These are phyloP conservation scores for Danionella cerebrum DNA, from an alignment of 2,113 vertebrate species.

Conservation along the genomic window DNA sequence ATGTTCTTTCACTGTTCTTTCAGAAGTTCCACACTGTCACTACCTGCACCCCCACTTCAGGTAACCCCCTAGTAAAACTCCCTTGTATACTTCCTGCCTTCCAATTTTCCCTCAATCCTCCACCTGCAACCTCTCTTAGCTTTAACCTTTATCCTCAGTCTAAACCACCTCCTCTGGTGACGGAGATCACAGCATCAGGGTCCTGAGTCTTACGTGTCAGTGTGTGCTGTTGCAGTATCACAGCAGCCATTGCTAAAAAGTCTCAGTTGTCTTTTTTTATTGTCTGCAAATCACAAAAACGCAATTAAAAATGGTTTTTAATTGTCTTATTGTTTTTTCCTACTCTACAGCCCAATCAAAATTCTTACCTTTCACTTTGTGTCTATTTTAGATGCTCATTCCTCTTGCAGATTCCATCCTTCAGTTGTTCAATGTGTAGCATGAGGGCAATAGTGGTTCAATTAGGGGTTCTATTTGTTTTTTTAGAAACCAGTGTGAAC, in stretches of 20 bases:
- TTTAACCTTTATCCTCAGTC: neutral
- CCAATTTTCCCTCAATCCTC: slow-evolving; percentile 4
- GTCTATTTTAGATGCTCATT: neutral
- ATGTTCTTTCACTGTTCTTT: slow-evolving; percentile 70
- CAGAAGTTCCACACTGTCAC: slow-evolving; percentile 70
- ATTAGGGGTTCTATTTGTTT: too few species aligned
- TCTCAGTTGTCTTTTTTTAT: too few species aligned
- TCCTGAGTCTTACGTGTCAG: neutral
- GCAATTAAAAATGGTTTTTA: too few species aligned
- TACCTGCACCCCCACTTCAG: slow-evolving; percentile 68
- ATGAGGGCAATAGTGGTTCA: neutral
- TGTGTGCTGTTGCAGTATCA: slow-evolving; percentile 38
- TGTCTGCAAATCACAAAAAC: too few species aligned
- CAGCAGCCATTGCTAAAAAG: slow-evolving; percentile 41
- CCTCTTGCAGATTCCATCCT: too few species aligned
- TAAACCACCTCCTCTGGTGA: neutral
- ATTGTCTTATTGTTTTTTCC: neutral
- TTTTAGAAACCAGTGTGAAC: too few species aligned
- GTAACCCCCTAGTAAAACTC: slow-evolving; percentile 57
- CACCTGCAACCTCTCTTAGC: slow-evolving; percentile 36
- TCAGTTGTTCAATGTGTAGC: neutral
- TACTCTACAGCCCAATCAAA: neutral
- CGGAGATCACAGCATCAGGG: neutral
- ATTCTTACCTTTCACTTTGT: neutral
- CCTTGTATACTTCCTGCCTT: neutral